Evolutionary conservation across 2,797 vertebrate genomes (phyloP).

Genomic region (Spinibarbus caldwelli): DNA sequence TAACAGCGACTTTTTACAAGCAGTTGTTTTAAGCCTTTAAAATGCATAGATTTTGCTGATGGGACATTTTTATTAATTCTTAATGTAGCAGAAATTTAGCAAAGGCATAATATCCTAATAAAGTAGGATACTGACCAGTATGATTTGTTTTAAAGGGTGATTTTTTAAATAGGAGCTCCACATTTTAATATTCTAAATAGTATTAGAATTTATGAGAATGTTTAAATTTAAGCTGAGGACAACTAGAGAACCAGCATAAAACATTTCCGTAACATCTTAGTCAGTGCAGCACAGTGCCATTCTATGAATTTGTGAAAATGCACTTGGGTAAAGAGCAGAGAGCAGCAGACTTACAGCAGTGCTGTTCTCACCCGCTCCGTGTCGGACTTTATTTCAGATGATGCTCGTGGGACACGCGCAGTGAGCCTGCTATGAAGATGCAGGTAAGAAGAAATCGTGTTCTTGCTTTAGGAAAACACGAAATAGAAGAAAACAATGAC

Average conservation of each 20-base stretch:
- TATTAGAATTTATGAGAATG: neutral
- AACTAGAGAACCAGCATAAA: neutral
- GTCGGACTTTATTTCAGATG: slow-evolving; percentile 11
- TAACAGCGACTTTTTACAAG: neutral
- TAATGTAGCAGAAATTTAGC: neutral
- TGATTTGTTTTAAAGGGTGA: neutral
- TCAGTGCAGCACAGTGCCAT: neutral
- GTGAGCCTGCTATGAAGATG: neutral
- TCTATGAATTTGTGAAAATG: slow-evolving; percentile 15
- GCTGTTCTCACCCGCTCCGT: neutral
- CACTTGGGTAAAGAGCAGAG: slow-evolving; percentile 1
- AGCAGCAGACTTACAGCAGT: neutral
- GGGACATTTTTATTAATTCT: neutral
- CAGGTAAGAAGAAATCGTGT: slow-evolving; percentile 23
- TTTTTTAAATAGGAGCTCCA: neutral
- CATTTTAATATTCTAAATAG: neutral
- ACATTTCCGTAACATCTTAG: neutral
- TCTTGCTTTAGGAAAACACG: neutral
- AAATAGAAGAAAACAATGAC: neutral
- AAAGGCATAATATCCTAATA: neutral
- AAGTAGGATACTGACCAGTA: neutral
- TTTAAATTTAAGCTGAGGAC: neutral
- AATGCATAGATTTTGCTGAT: neutral
- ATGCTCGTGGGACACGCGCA: slow-evolving; percentile 18
- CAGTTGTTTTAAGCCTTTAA: neutral